These are phyloP conservation scores for Drosophila percnosoma DNA, from an alignment of 2,888 invertebrate genomes.

Conservation along the genomic window DNA sequence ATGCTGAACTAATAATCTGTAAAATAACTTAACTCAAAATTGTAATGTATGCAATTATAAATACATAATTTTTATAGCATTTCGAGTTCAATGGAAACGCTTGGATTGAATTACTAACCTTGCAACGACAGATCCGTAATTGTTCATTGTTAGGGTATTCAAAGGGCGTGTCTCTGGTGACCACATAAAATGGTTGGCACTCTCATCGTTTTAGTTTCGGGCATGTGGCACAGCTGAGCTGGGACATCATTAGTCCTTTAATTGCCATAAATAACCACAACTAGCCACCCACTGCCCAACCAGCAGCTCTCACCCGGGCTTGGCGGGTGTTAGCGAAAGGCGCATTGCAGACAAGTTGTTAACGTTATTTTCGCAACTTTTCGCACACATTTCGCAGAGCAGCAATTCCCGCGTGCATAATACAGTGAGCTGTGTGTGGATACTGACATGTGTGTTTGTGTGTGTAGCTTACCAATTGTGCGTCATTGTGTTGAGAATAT, in stretches of 20 bases:
- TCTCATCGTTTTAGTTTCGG: conserved; percentile 41
- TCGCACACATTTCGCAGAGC: conserved; percentile 38
- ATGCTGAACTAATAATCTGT: neutral
- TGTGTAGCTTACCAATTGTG: conserved; percentile 53
- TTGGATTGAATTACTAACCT: neutral
- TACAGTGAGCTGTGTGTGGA: conserved; percentile 43
- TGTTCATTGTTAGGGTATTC: conserved; percentile 40
- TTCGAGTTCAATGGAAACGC: neutral
- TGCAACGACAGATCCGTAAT: neutral
- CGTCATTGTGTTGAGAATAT: conserved; percentile 66
- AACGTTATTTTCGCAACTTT: conserved; percentile 77
- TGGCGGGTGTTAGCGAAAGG: conserved; percentile 15
- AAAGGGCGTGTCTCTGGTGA: conserved; percentile 26
- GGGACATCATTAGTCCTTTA: conserved; percentile 82
- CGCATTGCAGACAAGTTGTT: conserved; percentile 71
- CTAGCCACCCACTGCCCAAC: conserved; percentile 13
- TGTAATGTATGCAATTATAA: neutral
- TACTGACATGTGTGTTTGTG: conserved; percentile 8
- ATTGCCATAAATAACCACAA: conserved; percentile 82
- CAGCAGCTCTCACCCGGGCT: neutral
- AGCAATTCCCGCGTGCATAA: conserved; percentile 73
- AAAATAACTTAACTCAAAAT: neutral
- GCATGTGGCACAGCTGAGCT: conserved; percentile 60
- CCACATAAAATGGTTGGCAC: conserved; percentile 39
- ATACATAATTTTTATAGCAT: neutral